Evolutionary conservation across 2,888 invertebrate genomes (phyloP), one percentile per base, ranked within the genome.

Genomic region (Microplitis manilae): DNA sequence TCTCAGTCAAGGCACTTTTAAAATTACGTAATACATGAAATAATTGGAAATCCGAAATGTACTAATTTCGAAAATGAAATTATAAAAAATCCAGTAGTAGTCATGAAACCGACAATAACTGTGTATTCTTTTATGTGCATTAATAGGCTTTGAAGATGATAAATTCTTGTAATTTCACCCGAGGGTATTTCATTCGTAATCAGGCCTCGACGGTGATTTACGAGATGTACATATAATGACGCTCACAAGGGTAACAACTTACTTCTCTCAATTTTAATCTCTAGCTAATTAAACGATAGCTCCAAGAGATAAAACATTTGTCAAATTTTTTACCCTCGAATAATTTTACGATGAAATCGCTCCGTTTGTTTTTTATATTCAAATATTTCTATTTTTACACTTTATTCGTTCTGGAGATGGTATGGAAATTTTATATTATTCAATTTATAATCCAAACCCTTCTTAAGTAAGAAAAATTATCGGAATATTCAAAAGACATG

Each of bases 221-320:
- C 80, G 80, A 81, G 81, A 78, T 77, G 76, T 50, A 50, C 50
- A 50, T 79, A 75, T 73, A 82, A 79, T 79, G 79, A 81, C 77
- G 68, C 64, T 78, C 77, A 79, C 79, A 78, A 78, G 77, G 76
- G 79, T 78, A 81, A 76, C 79, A 79, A 80, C 80, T 79, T 77
- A 81, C 77, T 82, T 76, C 72, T 75, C 79, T 81, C 75, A 80
- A 77, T 80, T 80, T 81, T 79, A 77, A 80, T 82, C 79, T 79
- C 78, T 78, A 68, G 79, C 79, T 77, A 79, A 80, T 82, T 79
- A 82, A 81, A 77, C 75, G 79, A 81, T 82, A 76, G 79, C 76
- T 81, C n/a, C 70, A 65, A 69, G 79, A 77, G 75, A 81, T 81
- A 65, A 65, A 38, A 65, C 65, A 65, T 38, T 65, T 65, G 65